phyloP scores from a whole-genome alignment of 2,888 invertebrate genomes.

The Himalopsyche japonica region DNA sequence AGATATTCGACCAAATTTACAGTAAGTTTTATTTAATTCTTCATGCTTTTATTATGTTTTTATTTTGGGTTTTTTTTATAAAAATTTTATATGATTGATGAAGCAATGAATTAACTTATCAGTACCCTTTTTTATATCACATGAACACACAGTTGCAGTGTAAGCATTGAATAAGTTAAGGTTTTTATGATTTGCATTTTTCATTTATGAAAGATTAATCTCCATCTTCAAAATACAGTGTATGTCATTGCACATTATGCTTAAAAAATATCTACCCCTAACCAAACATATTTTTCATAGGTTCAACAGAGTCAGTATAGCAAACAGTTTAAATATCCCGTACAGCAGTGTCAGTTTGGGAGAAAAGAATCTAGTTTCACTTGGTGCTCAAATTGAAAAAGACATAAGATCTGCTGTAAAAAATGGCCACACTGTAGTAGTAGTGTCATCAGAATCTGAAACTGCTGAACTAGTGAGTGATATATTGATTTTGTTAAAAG shows the following conservation, averaged over 20 bases:
- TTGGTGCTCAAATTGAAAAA: conserved; percentile 66
- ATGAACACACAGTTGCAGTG: too few species aligned
- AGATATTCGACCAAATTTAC: conserved; percentile 55
- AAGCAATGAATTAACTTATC: too few species aligned
- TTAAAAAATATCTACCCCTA: not conserved
- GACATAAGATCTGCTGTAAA: conserved; percentile 64
- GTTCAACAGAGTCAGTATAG: conserved; percentile 77
- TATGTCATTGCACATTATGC: too few species aligned
- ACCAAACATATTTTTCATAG: conserved; percentile 51
- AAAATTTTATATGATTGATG: too few species aligned
- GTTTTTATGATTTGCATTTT: too few species aligned
- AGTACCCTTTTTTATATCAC: too few species aligned
- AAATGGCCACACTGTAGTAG: conserved; percentile 68
- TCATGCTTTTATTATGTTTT: not conserved
- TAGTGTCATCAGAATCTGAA: conserved; percentile 79
- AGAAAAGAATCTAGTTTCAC: conserved; percentile 69
- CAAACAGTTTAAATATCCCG: conserved; percentile 86
- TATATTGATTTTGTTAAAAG: not conserved
- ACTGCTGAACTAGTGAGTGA: conserved; percentile 70
- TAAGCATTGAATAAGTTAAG: too few species aligned
- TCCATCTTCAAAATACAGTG: too few species aligned
- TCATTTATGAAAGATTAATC: too few species aligned
- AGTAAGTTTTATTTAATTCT: conserved; percentile 48
- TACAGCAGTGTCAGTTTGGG: conserved; percentile 77
- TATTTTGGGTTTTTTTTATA: too few species aligned